phyloP scores from a whole-genome alignment of 2,888 invertebrate species.

The Leucoma salicis region DNA sequence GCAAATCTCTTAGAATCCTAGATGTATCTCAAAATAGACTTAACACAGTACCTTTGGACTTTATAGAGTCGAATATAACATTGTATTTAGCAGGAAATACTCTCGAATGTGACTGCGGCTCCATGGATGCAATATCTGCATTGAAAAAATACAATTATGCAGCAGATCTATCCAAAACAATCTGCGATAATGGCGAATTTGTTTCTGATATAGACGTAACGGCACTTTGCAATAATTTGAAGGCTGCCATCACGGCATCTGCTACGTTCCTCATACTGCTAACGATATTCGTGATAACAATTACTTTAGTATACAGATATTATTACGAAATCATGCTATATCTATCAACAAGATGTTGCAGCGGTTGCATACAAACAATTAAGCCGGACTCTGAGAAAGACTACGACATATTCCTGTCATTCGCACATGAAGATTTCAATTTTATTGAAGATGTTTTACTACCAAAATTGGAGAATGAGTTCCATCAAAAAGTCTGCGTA shows the following conservation, averaged over 20 bases:
- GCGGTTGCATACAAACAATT: constrained; percentile 19
- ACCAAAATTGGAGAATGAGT: constrained; percentile 82
- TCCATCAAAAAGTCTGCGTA: constrained; percentile 81
- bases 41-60: constrained; percentile 8
- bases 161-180: constrained; percentile 19
- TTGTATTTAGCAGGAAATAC: constrained; percentile 17
- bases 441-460: constrained; percentile 86
- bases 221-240: constrained; percentile 32
- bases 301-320: constrained; percentile 22
- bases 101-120: constrained; percentile 17
- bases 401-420: constrained; percentile 93
- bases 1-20: constrained; percentile 6
- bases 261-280: constrained; percentile 18
- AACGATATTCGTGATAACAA: not conserved
- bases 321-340: constrained; percentile 27
- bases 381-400: constrained; percentile 30
- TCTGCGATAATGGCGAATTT: constrained; percentile 21
- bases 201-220: constrained; percentile 9
- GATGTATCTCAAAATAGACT: constrained; percentile 20
- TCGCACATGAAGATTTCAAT: constrained; percentile 88
- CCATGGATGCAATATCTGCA: not conserved
- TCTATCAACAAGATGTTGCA: constrained; percentile 24
- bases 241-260: constrained; percentile 16
- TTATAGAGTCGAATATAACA: constrained; percentile 8
- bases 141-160: constrained; percentile 14